Evolutionary conservation across 2,888 invertebrate species (phyloP).

Genomic region (Pemphredon lugubris): DNA sequence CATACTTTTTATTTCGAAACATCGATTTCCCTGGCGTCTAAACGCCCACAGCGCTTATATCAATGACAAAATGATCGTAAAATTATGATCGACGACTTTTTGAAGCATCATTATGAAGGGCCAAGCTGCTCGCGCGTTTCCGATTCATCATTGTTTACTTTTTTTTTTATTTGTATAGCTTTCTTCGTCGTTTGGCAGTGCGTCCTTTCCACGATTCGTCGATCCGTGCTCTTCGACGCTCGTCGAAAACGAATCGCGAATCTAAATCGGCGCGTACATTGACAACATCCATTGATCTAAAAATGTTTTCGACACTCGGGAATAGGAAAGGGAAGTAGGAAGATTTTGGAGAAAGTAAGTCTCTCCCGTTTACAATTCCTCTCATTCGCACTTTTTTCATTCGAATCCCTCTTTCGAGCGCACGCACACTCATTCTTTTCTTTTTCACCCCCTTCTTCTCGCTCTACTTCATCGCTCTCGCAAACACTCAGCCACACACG

Average conservation of each 20-base stretch:
- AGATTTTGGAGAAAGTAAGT: conserved; percentile 46
- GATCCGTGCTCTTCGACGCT: conserved; percentile 24
- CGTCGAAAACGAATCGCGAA: conserved; percentile 45
- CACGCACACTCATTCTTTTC: too few species aligned
- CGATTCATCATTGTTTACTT: conserved; percentile 18
- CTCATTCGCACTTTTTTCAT: conserved; percentile 17
- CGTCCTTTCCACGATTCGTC: conserved; percentile 19
- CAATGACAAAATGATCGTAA: conserved; percentile 67
- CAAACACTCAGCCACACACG: conserved; percentile 16
- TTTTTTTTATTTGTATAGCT: conserved; percentile 21
- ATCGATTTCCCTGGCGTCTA: conserved; percentile 69
- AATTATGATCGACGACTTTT: conserved; percentile 68
- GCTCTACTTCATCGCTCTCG: conserved; percentile 1
- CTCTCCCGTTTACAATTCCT: conserved; percentile 26
- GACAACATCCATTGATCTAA: conserved; percentile 67
- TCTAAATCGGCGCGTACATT: conserved; percentile 61
- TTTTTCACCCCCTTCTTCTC: not conserved
- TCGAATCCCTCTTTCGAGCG: too few species aligned
- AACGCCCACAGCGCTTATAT: conserved; percentile 63
- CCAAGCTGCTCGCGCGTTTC: conserved; percentile 57
- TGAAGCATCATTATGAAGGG: conserved; percentile 68
- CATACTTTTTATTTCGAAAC: conserved; percentile 72
- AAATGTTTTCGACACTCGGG: conserved; percentile 57
- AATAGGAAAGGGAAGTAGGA: conserved; percentile 60
- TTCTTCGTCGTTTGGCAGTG: conserved; percentile 13